A percentile compares a stretch with the other conserved stretches of the same genome.
Conservation (phyloP, 2,113 vertebrate genomes). For the Chascanopsetta lugubris region DNA sequence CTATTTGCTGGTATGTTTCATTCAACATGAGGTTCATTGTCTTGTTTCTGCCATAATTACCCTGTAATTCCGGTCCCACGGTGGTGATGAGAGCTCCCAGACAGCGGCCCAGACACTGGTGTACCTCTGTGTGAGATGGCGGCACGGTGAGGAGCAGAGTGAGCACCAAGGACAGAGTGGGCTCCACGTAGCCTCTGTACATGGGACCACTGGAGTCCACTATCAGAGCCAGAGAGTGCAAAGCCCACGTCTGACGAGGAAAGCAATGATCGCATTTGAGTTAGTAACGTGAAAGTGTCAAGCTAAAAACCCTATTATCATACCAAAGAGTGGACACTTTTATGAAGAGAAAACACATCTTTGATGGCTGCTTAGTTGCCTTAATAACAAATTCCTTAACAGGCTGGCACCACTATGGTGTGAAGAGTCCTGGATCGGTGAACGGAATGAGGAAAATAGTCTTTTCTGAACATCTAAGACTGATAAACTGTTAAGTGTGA, state of each 20-base stretch:
- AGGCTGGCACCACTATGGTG: too few species aligned
- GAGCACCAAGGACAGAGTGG: constrained; percentile 94
- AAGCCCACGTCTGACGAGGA: constrained; percentile 90
- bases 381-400: too few species aligned
- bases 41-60: constrained; percentile 69
- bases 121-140: constrained; percentile 95
- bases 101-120: constrained; percentile 96
- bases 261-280: neutral
- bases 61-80: constrained; percentile 96
- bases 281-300: neutral
- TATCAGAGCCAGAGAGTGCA: constrained; percentile 97
- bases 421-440: too few species aligned
- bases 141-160: constrained; percentile 95
- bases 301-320: too few species aligned
- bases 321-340: too few species aligned
- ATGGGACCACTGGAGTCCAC: constrained; percentile 99
- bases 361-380: too few species aligned
- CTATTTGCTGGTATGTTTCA: constrained; percentile 69
- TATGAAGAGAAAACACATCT: too few species aligned
- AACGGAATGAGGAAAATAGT: too few species aligned
- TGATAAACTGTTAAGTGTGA: too few species aligned
- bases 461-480: too few species aligned
- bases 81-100: constrained; percentile 98
- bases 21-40: constrained; percentile 7
- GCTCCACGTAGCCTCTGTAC: constrained; percentile 98